Evolutionary conservation across 2,113 vertebrate genomes (phyloP).

Genomic region (Salvelinus alpinus): DNA sequence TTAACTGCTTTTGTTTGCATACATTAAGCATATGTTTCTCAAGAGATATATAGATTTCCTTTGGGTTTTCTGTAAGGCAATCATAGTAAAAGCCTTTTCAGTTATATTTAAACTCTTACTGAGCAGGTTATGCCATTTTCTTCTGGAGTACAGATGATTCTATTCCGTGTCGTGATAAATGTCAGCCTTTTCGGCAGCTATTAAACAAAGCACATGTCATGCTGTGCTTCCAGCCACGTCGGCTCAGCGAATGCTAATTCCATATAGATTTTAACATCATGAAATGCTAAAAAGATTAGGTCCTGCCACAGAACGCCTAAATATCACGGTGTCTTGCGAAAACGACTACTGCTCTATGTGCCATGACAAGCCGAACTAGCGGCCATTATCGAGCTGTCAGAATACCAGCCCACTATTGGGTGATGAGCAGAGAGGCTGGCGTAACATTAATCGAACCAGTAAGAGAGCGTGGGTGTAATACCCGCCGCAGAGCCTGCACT

Average conservation of each 20-base stretch:
- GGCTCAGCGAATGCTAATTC: conserved; percentile 16
- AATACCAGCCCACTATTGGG: conserved; percentile 43
- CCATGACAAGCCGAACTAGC: conserved; percentile 29
- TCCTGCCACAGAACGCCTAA: conserved; percentile 24
- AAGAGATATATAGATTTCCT: too few relatives aligned
- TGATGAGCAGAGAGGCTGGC: conserved; percentile 49
- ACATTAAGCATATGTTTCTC: too few relatives aligned
- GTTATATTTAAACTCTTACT: too few relatives aligned
- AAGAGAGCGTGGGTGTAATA: conserved; percentile 53
- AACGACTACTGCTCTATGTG: conserved; percentile 20
- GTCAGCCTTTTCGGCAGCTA: conserved; percentile 6
- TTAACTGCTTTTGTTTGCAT: too few relatives aligned
- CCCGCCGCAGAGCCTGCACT: conserved; percentile 39
- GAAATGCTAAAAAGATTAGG: conserved; percentile 32
- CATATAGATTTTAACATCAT: conserved; percentile 23
- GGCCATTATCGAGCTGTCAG: conserved; percentile 49
- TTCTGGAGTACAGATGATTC: too few relatives aligned
- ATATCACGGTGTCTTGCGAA: neutral
- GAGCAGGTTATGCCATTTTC: too few relatives aligned
- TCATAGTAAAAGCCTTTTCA: too few relatives aligned
- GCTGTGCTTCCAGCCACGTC: neutral
- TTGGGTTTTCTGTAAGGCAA: too few relatives aligned
- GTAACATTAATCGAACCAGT: conserved; percentile 48
- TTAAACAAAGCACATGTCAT: conserved; percentile 19
- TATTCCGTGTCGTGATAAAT: conserved; percentile 20